Evolutionary conservation across 2,888 invertebrate genomes (phyloP).

Genomic region (Metellina segmentata): DNA sequence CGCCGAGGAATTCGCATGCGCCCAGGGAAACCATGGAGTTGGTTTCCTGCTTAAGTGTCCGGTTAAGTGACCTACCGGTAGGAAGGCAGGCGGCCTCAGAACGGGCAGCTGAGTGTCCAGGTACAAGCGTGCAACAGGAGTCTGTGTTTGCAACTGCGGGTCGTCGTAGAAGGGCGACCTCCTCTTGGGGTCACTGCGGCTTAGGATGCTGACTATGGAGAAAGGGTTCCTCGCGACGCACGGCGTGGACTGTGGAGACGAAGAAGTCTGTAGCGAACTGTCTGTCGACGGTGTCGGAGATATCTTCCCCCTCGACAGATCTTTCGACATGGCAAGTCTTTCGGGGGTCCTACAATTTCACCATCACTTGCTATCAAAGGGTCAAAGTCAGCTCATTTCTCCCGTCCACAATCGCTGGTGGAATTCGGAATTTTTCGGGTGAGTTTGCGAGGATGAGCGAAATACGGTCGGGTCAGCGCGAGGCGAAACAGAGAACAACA

Average conservation of each 20-base stretch:
- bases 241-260: conserved; percentile 64
- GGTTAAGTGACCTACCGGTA: conserved; percentile 72
- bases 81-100: conserved; percentile 71
- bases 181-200: conserved; percentile 73
- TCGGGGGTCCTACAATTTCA: not conserved
- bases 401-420: not conserved
- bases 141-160: conserved; percentile 30
- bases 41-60: conserved; percentile 76
- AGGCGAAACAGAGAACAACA: conserved; percentile 56
- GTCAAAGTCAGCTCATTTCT: not conserved
- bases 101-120: conserved; percentile 71
- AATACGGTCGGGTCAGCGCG: conserved; percentile 29
- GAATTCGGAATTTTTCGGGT: not conserved
- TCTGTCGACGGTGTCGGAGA: conserved; percentile 71
- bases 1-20: conserved; percentile 71
- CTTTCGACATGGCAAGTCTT: conserved; percentile 62
- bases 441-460: not conserved
- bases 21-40: conserved; percentile 78
- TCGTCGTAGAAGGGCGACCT: conserved; percentile 68
- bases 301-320: conserved; percentile 66
- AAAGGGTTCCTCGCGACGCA: conserved; percentile 72
- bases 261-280: conserved; percentile 73
- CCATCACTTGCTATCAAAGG: not conserved
- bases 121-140: conserved; percentile 67
- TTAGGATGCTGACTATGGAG: conserved; percentile 73